Percentiles rank a stretch among this genome's conserved stretches.
phyloP scores from a whole-genome alignment of 2,888 invertebrate species.

The Epinotia demarniana region DNA sequence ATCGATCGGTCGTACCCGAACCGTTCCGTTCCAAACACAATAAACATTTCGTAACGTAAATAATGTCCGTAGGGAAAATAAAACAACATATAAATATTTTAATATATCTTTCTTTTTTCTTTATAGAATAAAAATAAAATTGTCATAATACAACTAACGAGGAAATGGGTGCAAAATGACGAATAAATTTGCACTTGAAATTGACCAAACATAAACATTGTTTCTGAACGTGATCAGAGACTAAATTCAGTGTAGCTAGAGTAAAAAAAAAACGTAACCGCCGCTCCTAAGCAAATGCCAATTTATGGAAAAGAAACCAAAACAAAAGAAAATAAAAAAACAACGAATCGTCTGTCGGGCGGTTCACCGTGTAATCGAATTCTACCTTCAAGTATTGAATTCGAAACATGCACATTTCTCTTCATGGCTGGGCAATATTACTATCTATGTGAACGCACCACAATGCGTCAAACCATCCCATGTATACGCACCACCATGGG shows the following conservation, averaged over 20 bases:
- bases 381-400: background rate
- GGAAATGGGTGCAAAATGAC: no score
- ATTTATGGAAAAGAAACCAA: no score
- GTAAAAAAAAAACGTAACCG: background rate
- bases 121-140: no score
- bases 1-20: background rate
- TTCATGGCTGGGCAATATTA: constrained; percentile 5
- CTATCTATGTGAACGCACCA: background rate
- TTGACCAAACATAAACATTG: no score
- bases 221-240: background rate
- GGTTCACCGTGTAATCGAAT: background rate
- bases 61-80: background rate
- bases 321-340: background rate
- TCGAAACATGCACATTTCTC: background rate
- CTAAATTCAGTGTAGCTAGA: background rate
- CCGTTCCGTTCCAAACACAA: background rate
- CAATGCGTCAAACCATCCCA: background rate
- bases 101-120: background rate
- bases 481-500: background rate
- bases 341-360: background rate
- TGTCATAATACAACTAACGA: no score
- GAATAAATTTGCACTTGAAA: no score
- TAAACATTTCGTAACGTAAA: background rate
- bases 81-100: background rate
- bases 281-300: background rate